A percentile compares a stretch with the other conserved stretches of the same genome.
Conservation (phyloP, 2,113 vertebrate species). For the Macquaria australasica region DNA sequence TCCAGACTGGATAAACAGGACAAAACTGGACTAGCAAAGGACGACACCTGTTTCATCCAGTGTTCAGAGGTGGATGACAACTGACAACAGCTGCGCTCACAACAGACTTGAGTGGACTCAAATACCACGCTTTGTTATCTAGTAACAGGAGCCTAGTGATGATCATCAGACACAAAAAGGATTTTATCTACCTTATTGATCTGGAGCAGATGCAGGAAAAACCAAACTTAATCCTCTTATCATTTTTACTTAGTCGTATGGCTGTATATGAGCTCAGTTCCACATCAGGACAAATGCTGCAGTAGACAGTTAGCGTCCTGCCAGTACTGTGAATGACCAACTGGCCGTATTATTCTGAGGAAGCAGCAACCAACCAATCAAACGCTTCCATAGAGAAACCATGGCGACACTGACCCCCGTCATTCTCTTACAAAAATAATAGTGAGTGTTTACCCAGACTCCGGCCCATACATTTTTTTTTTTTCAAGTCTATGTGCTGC, state of each 20-base stretch:
- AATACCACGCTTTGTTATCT: constrained; percentile 26
- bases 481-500: constrained; percentile 67
- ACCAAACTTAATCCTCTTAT: constrained; percentile 44
- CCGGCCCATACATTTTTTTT: constrained; percentile 35
- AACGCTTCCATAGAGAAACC: constrained; percentile 63
- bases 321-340: constrained; percentile 70
- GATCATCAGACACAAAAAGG: constrained; percentile 21
- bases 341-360: constrained; percentile 53
- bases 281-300: constrained; percentile 49
- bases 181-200: constrained; percentile 30
- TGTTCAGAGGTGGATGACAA: constrained; percentile 41
- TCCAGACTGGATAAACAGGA: constrained; percentile 54
- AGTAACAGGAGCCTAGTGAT: constrained; percentile 33
- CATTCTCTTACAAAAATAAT: constrained; percentile 51
- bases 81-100: constrained; percentile 33
- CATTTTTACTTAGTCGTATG: constrained; percentile 46
- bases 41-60: constrained; percentile 50
- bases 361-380: constrained; percentile 59
- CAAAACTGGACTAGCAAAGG: constrained; percentile 60
- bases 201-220: constrained; percentile 55
- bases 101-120: constrained; percentile 28
- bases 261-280: constrained; percentile 55
- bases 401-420: constrained; percentile 44
- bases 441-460: constrained; percentile 65
- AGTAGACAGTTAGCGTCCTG: constrained; percentile 53